Evolutionary conservation across 2,888 invertebrate species (phyloP), one percentile per base, ranked within the genome.

Genomic region (Athrips mouffetella): DNA sequence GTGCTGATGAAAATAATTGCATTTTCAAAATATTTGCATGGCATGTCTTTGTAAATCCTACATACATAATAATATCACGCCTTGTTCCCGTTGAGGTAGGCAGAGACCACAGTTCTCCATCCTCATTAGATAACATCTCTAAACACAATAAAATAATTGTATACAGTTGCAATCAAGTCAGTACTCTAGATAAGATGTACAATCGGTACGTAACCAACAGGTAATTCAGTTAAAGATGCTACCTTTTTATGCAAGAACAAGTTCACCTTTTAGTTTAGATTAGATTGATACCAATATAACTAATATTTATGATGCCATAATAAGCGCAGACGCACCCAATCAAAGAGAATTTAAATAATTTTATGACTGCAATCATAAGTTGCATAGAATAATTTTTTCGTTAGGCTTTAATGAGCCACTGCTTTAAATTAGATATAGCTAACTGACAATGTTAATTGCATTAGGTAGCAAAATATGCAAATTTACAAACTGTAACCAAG

Each of bases 191-290:
- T n/a, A n/a, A n/a, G n/a, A n/a, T n/a, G n/a, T n/a, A n/a, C n/a
- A n/a, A n/a, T n/a, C n/a, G n/a, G n/a, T n/a, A n/a, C n/a, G n/a
- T n/a, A n/a, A n/a, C n/a, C n/a, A n/a, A n/a, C n/a, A n/a, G n/a
- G n/a, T n/a, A n/a, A n/a, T 41, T 25, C 10, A 27, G 8, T 15
- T 23, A 27, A 10, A 16, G 25, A 27, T 6, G 41, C 41, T 27
- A 20, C 37, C 21, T 37, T 37, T 11, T 37, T 37, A 37, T 37
- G 37, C 37, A 37, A 37, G 5, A n/a, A 37, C 20, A 37, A 3
- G 37, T 37, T 37, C 20, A 37, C 37, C 37, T 37, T 37, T 37
- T n/a, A n/a, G 5, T 20, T 37, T 16, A n/a, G 37, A 37, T 3
- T n/a, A 18, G n/a, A 37, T 10, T 20, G 4, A 37, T 20, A n/a